Evolutionary conservation across 2,888 invertebrate species (phyloP), one percentile per base, ranked within the genome.

Genomic region (Dynastes tityus): DNA sequence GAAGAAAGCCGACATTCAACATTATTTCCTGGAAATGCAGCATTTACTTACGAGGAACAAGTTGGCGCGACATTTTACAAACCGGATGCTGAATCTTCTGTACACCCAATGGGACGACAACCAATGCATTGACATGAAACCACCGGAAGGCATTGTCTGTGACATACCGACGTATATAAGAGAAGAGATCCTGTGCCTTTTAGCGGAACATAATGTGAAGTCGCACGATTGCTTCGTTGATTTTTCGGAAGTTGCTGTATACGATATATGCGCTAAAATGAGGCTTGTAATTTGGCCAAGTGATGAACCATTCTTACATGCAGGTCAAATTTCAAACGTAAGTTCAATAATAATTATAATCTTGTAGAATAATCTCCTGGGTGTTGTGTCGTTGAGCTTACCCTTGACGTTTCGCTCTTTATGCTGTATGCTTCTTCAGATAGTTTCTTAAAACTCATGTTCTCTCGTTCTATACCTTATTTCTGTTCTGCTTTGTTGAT

Each of bases 31-130:
- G 13, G 73, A 58, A 55, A 58, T 77, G 29, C 29, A 53, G 5
- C 58, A 51, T 16, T 67, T 77, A 13, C 45, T 79, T 27, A 37
- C 32, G 13, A 45, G 16, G 13, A 77, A 29, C 32, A 51, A 77
- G 9, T 9, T 73, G 4, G 45, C 45, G 16, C 58, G 29, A 16
- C 27, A 32, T 29, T 77, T 73, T 58, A 40, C 49, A 37, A 9
- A 64, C n/a, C 71, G 79, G 49, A 74, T 79, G 22, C 4, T 68
- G 16, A 73, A 74, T 22, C 40, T 67, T 13, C 9, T 77, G 2
- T 65, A 79, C 37, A 67, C 76, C 2, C 67, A 79, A 51, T 74
- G 74, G 79, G 64, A 67, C 29, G 77, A 79, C 32, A 79, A 79
- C 58, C 37, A 67, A 16, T 73, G 77, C 11, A 68, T 53, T 0